These are phyloP conservation scores for Toxonevra muliebris DNA, from an alignment of 2,888 invertebrate genomes.

Conservation along the genomic window DNA sequence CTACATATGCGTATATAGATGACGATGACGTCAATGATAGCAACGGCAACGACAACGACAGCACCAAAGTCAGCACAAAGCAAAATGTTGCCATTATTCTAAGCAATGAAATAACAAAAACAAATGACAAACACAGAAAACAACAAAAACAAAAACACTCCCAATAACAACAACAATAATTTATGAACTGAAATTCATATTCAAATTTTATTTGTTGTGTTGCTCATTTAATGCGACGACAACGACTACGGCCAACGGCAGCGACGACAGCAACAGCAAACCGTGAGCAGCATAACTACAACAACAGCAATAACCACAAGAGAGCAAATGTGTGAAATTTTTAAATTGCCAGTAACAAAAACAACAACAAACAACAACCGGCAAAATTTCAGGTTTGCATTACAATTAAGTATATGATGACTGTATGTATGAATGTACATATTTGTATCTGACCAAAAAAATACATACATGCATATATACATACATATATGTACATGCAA, in stretches of 20 bases:
- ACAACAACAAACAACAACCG: constrained; percentile 23
- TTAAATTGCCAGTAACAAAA: constrained; percentile 11
- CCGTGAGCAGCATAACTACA: too few relatives aligned
- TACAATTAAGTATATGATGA: constrained; percentile 9
- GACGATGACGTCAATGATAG: not conserved
- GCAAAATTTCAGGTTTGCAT: constrained; percentile 23
- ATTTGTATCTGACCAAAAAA: too few relatives aligned
- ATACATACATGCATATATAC: not conserved
- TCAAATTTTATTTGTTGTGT: constrained; percentile 4
- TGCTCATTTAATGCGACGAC: constrained; percentile 16
- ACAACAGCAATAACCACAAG: too few relatives aligned
- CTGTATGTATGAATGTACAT: too few relatives aligned
- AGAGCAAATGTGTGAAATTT: constrained; percentile 15
- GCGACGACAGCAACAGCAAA: constrained; percentile 5
- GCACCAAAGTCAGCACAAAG: not conserved
- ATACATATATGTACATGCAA: constrained; percentile 2
- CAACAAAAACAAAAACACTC: constrained; percentile 7
- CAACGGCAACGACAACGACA: constrained; percentile 2
- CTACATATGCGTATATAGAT: not conserved
- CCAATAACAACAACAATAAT: constrained; percentile 2
- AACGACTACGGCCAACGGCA: constrained; percentile 15
- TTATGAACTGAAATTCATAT: constrained; percentile 2
- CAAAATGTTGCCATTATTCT: not conserved
- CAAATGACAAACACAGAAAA: constrained; percentile 5
- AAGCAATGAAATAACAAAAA: constrained; percentile 12